Percentiles rank a stretch among this genome's conserved stretches.
Conservation (phyloP, 1,140 invertebrate genomes). For the Carposina sasakii region DNA sequence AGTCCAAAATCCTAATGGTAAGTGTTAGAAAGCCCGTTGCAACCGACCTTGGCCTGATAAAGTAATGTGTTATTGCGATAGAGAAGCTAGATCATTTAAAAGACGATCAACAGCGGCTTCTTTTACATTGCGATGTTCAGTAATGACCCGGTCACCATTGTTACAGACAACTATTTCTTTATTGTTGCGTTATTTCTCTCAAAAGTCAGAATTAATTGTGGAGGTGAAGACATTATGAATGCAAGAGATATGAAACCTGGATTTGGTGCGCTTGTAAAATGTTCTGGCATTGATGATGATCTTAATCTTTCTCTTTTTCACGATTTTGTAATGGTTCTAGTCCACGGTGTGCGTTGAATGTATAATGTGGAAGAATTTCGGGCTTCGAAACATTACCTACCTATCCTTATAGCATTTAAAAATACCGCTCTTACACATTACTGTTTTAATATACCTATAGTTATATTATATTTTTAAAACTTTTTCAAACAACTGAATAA, state of each 20-base stretch:
- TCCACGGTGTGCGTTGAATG: too few species aligned
- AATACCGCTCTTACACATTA: too few species aligned
- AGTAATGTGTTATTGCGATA: constrained; percentile 53
- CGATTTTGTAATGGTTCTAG: constrained; percentile 42
- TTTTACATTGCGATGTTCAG: constrained; percentile 49
- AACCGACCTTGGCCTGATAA: constrained; percentile 58
- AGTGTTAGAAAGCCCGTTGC: constrained; percentile 63
- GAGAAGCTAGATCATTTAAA: constrained; percentile 63
- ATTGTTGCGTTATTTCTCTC: constrained; percentile 49
- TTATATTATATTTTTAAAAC: too few species aligned
- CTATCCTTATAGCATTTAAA: too few species aligned
- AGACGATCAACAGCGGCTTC: constrained; percentile 59
- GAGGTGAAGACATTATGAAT: constrained; percentile 25
- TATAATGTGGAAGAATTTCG: too few species aligned
- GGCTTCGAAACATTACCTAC: too few species aligned
- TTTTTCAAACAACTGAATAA: too few species aligned
- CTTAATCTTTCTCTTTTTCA: constrained; percentile 36
- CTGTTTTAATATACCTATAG: too few species aligned
- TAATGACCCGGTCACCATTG: constrained; percentile 55
- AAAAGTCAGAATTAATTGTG: constrained; percentile 62
- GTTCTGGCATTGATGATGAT: constrained; percentile 37
- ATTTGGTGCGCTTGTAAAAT: constrained; percentile 23
- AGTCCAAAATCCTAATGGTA: constrained; percentile 40
- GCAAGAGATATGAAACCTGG: constrained; percentile 26
- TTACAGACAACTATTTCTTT: constrained; percentile 42